Evolutionary conservation across 30 jellyfish, hydroid and myxozoan genomes (phyloP).

Genomic region (Aurelia aurita): DNA sequence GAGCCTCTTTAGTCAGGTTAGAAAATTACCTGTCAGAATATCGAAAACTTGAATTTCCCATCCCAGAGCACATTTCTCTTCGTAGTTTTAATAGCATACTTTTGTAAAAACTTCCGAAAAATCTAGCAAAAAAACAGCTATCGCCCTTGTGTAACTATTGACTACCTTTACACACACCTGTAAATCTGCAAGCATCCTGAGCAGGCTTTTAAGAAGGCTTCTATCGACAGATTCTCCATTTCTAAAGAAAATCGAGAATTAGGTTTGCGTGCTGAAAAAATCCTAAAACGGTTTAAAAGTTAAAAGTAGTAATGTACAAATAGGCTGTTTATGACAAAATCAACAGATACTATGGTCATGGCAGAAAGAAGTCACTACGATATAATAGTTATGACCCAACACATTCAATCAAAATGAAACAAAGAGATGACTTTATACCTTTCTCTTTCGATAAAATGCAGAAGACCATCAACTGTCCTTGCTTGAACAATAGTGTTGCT

Average conservation of each 20-base stretch:
- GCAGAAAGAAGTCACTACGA: background rate
- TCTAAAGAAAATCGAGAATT: conserved; percentile 45
- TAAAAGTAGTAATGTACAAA: background rate
- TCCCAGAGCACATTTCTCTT: too few species aligned
- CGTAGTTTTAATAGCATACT: too few species aligned
- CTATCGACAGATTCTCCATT: conserved; percentile 98
- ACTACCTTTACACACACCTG: conserved; percentile 65
- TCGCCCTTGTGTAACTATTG: too few species aligned
- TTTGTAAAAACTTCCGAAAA: too few species aligned
- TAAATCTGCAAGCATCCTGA: conserved; percentile 94
- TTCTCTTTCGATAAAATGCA: conserved; percentile 80
- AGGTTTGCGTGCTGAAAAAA: background rate
- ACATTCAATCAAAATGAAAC: background rate
- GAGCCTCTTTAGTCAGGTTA: too few species aligned
- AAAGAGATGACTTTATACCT: conserved; percentile 47
- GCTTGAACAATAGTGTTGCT: conserved; percentile 80
- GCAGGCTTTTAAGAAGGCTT: conserved; percentile 80
- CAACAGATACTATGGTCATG: background rate
- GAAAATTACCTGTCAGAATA: too few species aligned
- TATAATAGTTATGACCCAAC: background rate
- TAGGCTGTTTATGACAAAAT: background rate
- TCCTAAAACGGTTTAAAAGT: background rate
- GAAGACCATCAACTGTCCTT: conserved; percentile 89
- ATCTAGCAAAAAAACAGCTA: too few species aligned
- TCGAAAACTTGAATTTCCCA: too few species aligned